Evolutionary conservation across 2,113 vertebrate genomes (phyloP).

Genomic region (Petrocephalus microphthalmus): DNA sequence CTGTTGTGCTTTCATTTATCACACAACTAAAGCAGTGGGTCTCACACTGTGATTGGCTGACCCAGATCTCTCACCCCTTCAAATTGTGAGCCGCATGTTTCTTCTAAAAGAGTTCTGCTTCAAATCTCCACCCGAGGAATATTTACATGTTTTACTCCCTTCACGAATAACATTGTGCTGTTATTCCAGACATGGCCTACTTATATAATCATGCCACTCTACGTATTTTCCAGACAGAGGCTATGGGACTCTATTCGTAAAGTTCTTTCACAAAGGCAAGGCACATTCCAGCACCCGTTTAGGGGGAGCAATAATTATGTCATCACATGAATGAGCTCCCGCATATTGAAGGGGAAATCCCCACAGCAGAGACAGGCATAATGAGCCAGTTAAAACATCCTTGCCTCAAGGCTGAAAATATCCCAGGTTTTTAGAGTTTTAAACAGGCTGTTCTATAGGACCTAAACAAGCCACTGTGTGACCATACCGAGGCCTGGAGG

Average conservation of each 20-base stretch:
- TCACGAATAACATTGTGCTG: too few relatives aligned
- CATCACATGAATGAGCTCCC: conserved; percentile 5
- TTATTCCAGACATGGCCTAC: background rate
- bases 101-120: too few relatives aligned
- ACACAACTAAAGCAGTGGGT: too few relatives aligned
- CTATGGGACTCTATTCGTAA: background rate
- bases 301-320: background rate
- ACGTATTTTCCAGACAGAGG: background rate
- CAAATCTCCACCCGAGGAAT: too few relatives aligned
- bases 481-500: background rate
- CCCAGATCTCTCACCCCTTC: too few relatives aligned
- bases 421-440: background rate
- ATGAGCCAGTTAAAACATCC: conserved; percentile 1
- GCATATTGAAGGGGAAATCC: background rate
- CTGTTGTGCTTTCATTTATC: too few relatives aligned
- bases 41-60: too few relatives aligned
- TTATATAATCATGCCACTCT: background rate
- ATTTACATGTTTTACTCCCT: too few relatives aligned
- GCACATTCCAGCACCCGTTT: background rate
- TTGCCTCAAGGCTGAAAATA: background rate
- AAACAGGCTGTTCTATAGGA: background rate
- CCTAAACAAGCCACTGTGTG: background rate
- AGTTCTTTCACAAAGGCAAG: background rate
- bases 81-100: too few relatives aligned
- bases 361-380: background rate